phyloP scores from a whole-genome alignment of 2,888 invertebrate species.

The Apotomis capreana region DNA sequence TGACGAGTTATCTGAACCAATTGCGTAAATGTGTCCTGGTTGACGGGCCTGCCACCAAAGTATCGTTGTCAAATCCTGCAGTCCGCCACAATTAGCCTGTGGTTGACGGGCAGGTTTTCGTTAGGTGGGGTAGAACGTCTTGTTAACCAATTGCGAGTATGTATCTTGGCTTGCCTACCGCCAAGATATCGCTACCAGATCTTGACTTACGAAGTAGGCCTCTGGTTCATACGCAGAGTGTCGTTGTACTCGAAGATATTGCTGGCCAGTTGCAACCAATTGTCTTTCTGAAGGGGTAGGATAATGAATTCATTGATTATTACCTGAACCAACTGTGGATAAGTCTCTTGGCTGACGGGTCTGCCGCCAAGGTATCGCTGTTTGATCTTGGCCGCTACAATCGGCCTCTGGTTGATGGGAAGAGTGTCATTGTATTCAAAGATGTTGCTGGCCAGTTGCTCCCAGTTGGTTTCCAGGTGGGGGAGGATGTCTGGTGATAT shows the following conservation, averaged over 20 bases:
- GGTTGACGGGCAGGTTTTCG: constrained; percentile 77
- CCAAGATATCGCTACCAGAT: too few relatives aligned
- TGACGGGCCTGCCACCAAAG: constrained; percentile 54
- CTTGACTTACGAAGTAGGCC: constrained; percentile 49
- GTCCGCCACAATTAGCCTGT: constrained; percentile 51
- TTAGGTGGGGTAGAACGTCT: constrained; percentile 80
- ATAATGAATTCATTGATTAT: constrained; percentile 43
- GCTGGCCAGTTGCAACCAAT: constrained; percentile 85
- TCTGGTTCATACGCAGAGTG: constrained; percentile 75
- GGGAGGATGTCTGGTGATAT: constrained; percentile 69
- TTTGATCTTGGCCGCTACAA: constrained; percentile 80
- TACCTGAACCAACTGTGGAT: constrained; percentile 69
- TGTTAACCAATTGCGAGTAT: constrained; percentile 66
- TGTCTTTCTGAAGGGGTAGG: constrained; percentile 78
- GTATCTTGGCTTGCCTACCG: constrained; percentile 71
- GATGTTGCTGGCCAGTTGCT: constrained; percentile 83
- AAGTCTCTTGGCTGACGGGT: constrained; percentile 77
- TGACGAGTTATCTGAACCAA: constrained; percentile 51
- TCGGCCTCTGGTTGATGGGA: constrained; percentile 68
- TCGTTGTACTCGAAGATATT: constrained; percentile 85
- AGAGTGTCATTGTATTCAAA: constrained; percentile 85
- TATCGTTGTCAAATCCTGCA: too few relatives aligned
- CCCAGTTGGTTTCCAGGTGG: constrained; percentile 83
- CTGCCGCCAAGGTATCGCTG: constrained; percentile 81
- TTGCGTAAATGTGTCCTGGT: constrained; percentile 70